Evolutionary conservation across 2,113 vertebrate genomes (phyloP).

Genomic region (Calyptommatus sinebrachiatus): DNA sequence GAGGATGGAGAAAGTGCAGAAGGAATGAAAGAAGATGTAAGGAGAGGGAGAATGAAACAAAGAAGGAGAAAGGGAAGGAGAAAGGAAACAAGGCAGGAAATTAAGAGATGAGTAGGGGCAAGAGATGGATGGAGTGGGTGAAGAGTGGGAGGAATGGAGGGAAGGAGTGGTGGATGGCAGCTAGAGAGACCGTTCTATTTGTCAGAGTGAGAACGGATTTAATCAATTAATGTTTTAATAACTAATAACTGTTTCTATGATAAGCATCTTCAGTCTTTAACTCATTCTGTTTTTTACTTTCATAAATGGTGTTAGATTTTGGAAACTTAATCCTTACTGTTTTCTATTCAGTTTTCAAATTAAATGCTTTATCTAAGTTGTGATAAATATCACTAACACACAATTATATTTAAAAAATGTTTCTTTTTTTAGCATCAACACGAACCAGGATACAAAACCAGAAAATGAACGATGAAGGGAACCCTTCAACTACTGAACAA

Average conservation of each 20-base stretch:
- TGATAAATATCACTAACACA: too few relatives aligned
- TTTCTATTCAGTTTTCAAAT: neutral
- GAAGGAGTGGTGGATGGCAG: too few relatives aligned
- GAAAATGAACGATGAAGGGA: slow-evolving; percentile 85
- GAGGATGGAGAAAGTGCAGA: too few relatives aligned
- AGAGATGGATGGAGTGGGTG: too few relatives aligned
- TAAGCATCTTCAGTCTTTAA: neutral
- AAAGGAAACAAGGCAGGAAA: too few relatives aligned
- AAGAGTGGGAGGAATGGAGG: too few relatives aligned
- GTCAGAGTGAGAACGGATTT: too few relatives aligned
- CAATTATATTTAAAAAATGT: neutral
- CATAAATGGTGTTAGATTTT: neutral
- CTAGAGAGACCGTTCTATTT: too few relatives aligned
- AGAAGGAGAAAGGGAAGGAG: too few relatives aligned
- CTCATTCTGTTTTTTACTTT: neutral
- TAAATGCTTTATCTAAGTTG: neutral
- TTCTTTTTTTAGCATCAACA: slow-evolving; percentile 80
- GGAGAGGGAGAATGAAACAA: too few relatives aligned
- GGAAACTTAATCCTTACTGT: neutral
- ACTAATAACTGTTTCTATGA: neutral
- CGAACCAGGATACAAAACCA: slow-evolving; percentile 94
- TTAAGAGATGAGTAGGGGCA: too few relatives aligned
- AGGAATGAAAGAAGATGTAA: too few relatives aligned
- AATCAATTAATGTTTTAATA: neutral
- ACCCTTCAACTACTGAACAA: slow-evolving; percentile 77